A percentile compares a stretch with the other conserved stretches of the same genome.
Conservation (phyloP, 1,140 invertebrate genomes). For the Antheraea mylitta region DNA sequence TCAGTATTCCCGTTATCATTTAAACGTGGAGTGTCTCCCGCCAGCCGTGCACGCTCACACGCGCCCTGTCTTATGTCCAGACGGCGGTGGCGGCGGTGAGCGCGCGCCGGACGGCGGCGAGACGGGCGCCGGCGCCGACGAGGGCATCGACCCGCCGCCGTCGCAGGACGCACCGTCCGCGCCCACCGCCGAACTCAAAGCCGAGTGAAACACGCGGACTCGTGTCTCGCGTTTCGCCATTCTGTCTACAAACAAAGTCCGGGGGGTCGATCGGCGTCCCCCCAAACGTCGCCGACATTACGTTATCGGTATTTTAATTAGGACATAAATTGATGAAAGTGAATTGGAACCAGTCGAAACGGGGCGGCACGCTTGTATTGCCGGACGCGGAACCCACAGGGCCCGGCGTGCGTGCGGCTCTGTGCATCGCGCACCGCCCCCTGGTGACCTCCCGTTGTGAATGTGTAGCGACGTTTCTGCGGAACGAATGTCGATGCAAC, state of each 20-base stretch:
- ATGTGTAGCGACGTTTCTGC: constrained; percentile 72
- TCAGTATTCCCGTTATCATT: constrained; percentile 35
- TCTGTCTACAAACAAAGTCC: constrained; percentile 11
- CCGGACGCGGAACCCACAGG: not conserved
- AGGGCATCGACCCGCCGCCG: constrained; percentile 33
- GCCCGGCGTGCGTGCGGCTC: constrained; percentile 31
- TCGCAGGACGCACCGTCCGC: constrained; percentile 38
- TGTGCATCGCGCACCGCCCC: constrained; percentile 40
- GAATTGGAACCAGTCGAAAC: constrained; percentile 37
- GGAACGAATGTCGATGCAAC: constrained; percentile 67
- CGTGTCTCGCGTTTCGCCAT: constrained; percentile 19
- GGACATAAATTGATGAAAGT: constrained; percentile 74
- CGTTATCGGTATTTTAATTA: constrained; percentile 68
- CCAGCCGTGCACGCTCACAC: constrained; percentile 9
- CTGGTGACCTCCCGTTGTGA: constrained; percentile 45
- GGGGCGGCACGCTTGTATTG: not conserved
- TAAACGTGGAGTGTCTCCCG: not conserved
- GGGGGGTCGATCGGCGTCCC: constrained; percentile 21
- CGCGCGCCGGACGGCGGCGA: constrained; percentile 44
- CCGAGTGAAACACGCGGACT: constrained; percentile 44
- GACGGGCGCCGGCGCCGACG: constrained; percentile 35
- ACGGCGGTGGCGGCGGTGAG: constrained; percentile 43
- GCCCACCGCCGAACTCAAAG: constrained; percentile 45
- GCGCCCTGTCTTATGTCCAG: constrained; percentile 27
- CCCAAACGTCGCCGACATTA: constrained; percentile 42